These are phyloP conservation scores for Solea solea DNA, from an alignment of 2,113 vertebrate genomes.

Conservation along the genomic window DNA sequence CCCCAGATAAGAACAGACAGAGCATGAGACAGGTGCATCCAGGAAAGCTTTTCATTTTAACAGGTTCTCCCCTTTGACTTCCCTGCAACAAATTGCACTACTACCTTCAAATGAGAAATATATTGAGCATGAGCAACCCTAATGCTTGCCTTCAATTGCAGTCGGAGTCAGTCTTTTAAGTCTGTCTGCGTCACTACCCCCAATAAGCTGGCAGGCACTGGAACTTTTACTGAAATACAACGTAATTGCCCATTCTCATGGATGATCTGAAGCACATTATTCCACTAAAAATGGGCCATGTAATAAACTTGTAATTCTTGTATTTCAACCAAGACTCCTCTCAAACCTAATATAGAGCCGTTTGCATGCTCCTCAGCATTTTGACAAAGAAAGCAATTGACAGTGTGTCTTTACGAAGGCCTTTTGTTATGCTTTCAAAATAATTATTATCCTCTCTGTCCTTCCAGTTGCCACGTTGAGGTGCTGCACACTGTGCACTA, in stretches of 20 bases:
- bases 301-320: conserved; percentile 71
- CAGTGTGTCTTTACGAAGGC: conserved; percentile 39
- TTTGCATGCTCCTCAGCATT: conserved; percentile 70
- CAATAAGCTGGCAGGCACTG: conserved; percentile 65
- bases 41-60: conserved; percentile 57
- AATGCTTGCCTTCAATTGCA: conserved; percentile 67
- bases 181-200: conserved; percentile 68
- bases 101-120: conserved; percentile 68
- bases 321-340: conserved; percentile 56
- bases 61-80: conserved; percentile 49
- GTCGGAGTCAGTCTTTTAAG: conserved; percentile 71
- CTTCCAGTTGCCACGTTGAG: conserved; percentile 8
- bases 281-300: conserved; percentile 72
- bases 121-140: conserved; percentile 69
- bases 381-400: conserved; percentile 57
- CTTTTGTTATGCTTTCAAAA: conserved; percentile 41
- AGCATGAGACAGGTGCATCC: conserved; percentile 61
- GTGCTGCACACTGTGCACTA: conserved; percentile 5
- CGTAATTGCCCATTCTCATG: conserved; percentile 74
- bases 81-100: conserved; percentile 55
- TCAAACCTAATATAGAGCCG: conserved; percentile 53
- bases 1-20: conserved; percentile 31
- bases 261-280: conserved; percentile 69
- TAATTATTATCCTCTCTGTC: conserved; percentile 29
- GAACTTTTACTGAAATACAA: conserved; percentile 68